Evolutionary conservation across 2,113 vertebrate genomes (phyloP).

Genomic region (Eonycteris spelaea): DNA sequence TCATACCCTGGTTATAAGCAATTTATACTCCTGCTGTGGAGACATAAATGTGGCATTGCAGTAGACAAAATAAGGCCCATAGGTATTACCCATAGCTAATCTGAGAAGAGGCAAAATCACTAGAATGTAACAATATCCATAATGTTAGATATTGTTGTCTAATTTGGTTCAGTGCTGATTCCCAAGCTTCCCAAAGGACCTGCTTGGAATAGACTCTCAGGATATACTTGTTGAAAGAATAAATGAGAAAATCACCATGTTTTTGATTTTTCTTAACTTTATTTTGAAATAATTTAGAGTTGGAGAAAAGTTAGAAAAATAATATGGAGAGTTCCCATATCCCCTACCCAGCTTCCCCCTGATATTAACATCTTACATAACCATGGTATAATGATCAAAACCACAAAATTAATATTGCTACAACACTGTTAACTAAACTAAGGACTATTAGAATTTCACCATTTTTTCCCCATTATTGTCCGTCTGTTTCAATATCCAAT

Average conservation of each 20-base stretch:
- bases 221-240: background rate
- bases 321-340: background rate
- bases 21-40: background rate
- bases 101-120: background rate
- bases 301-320: background rate
- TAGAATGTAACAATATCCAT: background rate
- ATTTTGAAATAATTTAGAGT: conserved; percentile 28
- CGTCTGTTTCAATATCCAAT: background rate
- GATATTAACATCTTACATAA: background rate
- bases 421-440: background rate
- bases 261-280: background rate
- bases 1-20: background rate
- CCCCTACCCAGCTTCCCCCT: background rate
- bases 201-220: background rate
- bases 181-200: background rate
- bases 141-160: background rate
- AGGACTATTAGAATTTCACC: background rate
- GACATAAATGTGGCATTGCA: no score
- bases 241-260: background rate
- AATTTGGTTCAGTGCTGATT: background rate
- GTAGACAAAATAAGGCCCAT: background rate
- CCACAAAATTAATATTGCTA: background rate
- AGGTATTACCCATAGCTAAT: background rate
- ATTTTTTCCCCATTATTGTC: background rate
- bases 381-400: background rate